Conservation (phyloP, 2,797 vertebrate genomes). For the Enteromius mattozi region DNA sequence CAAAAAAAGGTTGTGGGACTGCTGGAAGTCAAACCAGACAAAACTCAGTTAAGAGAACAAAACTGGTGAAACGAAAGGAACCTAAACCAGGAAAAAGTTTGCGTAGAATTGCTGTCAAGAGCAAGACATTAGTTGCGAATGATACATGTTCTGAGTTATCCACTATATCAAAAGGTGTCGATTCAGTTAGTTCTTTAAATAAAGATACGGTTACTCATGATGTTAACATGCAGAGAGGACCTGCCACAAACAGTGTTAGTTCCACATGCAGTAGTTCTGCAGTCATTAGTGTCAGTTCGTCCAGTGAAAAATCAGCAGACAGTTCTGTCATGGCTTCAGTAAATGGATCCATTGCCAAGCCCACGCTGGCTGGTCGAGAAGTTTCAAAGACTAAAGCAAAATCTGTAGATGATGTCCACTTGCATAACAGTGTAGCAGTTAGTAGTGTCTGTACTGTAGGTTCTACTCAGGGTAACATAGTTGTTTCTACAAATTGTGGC, state of each 20-base stretch:
- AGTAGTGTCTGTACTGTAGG: constrained; percentile 44
- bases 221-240: background rate
- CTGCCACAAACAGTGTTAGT: constrained; percentile 44
- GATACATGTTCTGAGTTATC: constrained; percentile 17
- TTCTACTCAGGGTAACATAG: constrained; percentile 51
- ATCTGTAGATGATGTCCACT: constrained; percentile 40
- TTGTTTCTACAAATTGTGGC: constrained; percentile 48
- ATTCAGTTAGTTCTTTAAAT: constrained; percentile 20
- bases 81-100: constrained; percentile 56
- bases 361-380: constrained; percentile 14
- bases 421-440: constrained; percentile 51
- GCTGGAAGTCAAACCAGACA: constrained; percentile 80
- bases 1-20: constrained; percentile 70
- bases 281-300: constrained; percentile 39
- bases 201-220: constrained; percentile 32
- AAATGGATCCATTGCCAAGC: constrained; percentile 32
- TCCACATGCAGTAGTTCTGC: constrained; percentile 56
- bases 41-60: constrained; percentile 78
- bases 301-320: constrained; percentile 41
- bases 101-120: constrained; percentile 60
- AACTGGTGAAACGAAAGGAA: constrained; percentile 77
- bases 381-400: constrained; percentile 30
- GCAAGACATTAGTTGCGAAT: constrained; percentile 55
- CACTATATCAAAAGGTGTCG: constrained; percentile 3
- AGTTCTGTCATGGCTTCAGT: constrained; percentile 36